These are phyloP conservation scores for Laticauda colubrina DNA, from an alignment of 2,113 vertebrate species.

Conservation along the genomic window DNA sequence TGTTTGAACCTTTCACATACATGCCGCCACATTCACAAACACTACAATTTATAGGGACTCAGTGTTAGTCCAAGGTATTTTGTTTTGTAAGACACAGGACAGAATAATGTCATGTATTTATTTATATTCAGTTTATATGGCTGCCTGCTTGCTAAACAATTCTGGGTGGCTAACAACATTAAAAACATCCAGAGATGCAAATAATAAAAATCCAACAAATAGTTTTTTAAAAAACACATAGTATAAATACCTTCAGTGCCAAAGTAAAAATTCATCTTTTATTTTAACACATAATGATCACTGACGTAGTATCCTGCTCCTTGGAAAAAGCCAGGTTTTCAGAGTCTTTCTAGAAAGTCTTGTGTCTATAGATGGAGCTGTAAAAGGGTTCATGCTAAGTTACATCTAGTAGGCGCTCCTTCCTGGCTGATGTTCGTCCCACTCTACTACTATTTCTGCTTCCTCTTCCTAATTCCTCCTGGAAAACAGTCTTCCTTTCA, in stretches of 20 bases:
- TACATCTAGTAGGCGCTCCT: slow-evolving; percentile 56
- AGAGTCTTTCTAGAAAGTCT: not conserved
- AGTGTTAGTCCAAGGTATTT: not conserved
- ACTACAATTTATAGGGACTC: not conserved
- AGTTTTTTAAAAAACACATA: not conserved
- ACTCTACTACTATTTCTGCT: slow-evolving; percentile 32
- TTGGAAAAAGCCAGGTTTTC: not conserved
- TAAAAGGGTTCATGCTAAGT: slow-evolving; percentile 74
- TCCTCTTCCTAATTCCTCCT: slow-evolving; percentile 50
- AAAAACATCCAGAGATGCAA: not conserved
- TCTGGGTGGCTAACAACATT: not conserved
- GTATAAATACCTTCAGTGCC: not conserved
- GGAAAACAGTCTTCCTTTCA: slow-evolving; percentile 47
- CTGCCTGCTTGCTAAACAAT: not conserved
- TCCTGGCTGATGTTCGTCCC: slow-evolving; percentile 37
- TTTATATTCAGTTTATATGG: not conserved
- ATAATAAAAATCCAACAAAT: not conserved
- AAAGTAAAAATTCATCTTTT: not conserved
- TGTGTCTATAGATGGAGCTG: slow-evolving; percentile 58
- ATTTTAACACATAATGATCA: not conserved
- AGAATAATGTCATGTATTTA: not conserved
- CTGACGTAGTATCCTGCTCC: not conserved
- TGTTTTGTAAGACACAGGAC: not conserved
- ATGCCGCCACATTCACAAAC: not conserved
- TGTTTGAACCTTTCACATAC: not conserved